Evolutionary conservation across 2,888 invertebrate species (phyloP).

Genomic region (Arge pagana): DNA sequence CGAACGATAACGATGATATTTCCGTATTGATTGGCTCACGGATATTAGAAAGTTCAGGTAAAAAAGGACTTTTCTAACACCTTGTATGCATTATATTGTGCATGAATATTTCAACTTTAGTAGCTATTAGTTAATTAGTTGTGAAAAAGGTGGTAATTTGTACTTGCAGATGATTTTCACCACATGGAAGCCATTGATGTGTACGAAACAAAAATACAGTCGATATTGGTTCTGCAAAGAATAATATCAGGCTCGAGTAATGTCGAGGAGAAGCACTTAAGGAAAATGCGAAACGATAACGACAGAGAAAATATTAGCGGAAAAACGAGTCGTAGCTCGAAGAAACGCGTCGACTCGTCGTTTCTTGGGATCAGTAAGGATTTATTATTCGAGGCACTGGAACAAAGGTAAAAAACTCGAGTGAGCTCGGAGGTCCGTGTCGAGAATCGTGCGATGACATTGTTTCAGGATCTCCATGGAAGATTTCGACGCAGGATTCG

Average conservation of each 20-base stretch:
- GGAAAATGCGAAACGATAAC: slow-evolving; percentile 11
- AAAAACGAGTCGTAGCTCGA: slow-evolving; percentile 16
- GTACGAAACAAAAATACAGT: slow-evolving; percentile 43
- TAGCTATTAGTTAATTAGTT: too few species aligned
- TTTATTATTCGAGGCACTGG: slow-evolving; percentile 35
- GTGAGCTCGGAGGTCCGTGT: too few species aligned
- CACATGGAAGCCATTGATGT: slow-evolving; percentile 35
- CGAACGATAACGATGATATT: too few species aligned
- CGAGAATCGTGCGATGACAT: not conserved
- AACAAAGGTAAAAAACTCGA: slow-evolving; percentile 44
- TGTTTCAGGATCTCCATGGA: slow-evolving; percentile 37
- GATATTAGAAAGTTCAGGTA: slow-evolving; percentile 2
- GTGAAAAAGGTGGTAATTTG: too few species aligned
- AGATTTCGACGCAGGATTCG: slow-evolving; percentile 43
- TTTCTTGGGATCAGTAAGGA: slow-evolving; percentile 33
- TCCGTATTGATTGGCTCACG: too few species aligned
- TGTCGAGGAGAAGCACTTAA: not conserved
- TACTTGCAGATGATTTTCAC: slow-evolving; percentile 33
- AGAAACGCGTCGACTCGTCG: slow-evolving; percentile 21
- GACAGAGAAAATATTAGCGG: slow-evolving; percentile 20
- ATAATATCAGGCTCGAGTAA: slow-evolving; percentile 11
- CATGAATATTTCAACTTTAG: too few species aligned
- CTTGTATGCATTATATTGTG: too few species aligned
- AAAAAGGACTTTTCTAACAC: too few species aligned
- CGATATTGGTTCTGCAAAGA: slow-evolving; percentile 29